Evolutionary conservation across 2,888 invertebrate species (phyloP), one percentile per base, ranked within the genome.

Genomic region (Phyto melanocephala): DNA sequence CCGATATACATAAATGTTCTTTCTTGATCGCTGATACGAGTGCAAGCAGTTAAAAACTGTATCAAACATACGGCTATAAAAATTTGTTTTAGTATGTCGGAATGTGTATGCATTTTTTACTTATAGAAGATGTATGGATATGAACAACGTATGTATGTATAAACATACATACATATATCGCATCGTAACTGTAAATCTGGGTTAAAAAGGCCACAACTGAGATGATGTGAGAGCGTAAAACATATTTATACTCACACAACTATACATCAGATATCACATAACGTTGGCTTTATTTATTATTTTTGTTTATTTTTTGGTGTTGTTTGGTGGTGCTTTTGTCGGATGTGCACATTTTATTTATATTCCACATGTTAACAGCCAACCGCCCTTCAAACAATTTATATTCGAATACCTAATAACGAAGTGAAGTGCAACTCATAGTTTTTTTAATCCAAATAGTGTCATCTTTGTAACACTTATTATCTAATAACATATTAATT

Each of bases 201-300:
- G 76, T 77, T 81, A 58, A 56, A 76, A 70, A 81, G 81, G 71
- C 81, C 76, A 76, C 76, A 71, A 76, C 81, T 67, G 71, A 56
- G 71, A 71, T 75, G 63, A 33, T 17, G 54, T 47, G 45, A 40
- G 22, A 52, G 17, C 40, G 11, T 47, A 20, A 35, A 17, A 47
- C 28, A 40, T 45, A 35, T 35, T 13, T 13, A 15, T 2, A 11
- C 47, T 8, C 22, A 62, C 42, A 54, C n/a, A 3, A 17, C 8
- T 20, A 35, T 45, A 35, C 65, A 47, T 13, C 11, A 35, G 50
- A 62, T 74, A 72, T 74, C 67, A 60, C 15, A 80, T 74, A 80
- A 80, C 80, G 60, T 68, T 62, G 54, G 68, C 67, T 56, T 67
- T 52, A 40, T 37, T 37, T 78, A 60, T 63, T 70, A 45, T 79